Evolutionary conservation across 1,140 invertebrate species (phyloP).

Genomic region (Mamestra configurata): DNA sequence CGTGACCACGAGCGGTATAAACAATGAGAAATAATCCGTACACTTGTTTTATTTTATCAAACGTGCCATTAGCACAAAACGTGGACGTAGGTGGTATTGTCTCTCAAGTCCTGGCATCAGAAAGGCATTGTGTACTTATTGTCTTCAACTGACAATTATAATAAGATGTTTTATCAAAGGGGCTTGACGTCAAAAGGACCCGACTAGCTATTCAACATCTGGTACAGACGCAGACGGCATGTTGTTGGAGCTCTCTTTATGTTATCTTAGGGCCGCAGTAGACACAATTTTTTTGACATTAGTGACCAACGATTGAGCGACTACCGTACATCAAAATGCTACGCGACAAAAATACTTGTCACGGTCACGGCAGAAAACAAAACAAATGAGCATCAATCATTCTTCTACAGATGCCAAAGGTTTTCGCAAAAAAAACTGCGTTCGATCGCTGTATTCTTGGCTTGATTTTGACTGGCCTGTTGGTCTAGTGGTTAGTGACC

Average conservation of each 20-base stretch:
- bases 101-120: not conserved
- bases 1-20: conserved; percentile 30
- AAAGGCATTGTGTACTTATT: conserved; percentile 10
- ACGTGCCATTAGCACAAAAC: conserved; percentile 25
- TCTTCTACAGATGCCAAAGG: too few species aligned
- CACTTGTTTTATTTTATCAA: conserved; percentile 10
- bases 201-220: not conserved
- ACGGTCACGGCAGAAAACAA: too few species aligned
- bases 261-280: not conserved
- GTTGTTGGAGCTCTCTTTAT: not conserved
- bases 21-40: conserved; percentile 33
- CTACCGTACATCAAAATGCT: too few species aligned
- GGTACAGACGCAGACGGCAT: not conserved
- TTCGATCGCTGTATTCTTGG: too few species aligned
- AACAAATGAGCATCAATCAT: too few species aligned
- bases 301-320: not conserved
- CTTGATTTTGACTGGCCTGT: too few species aligned
- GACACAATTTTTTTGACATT: not conserved
- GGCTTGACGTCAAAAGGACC: not conserved
- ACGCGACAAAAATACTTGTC: too few species aligned
- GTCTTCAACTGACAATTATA: conserved; percentile 23
- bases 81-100: not conserved
- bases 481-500: too few species aligned
- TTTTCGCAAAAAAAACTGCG: too few species aligned
- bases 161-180: not conserved